Evolutionary conservation across 2,113 vertebrate species (phyloP).

Genomic region (Camelus bactrianus): DNA sequence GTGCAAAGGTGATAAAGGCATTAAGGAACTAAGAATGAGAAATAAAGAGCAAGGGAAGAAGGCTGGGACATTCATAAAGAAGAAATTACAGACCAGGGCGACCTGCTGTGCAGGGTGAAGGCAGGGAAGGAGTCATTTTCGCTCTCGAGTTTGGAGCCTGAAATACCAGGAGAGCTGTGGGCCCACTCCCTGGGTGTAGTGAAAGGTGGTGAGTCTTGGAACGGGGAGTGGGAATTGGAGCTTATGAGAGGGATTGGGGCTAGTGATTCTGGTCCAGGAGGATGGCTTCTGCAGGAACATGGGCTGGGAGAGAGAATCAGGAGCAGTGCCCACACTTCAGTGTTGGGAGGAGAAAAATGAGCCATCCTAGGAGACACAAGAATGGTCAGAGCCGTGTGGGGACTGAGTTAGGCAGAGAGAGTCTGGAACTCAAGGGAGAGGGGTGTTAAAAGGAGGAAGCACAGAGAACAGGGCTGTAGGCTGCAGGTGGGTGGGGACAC

Average conservation of each 20-base stretch:
- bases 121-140: neutral
- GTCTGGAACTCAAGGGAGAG: neutral
- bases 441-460: neutral
- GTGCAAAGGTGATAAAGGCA: slow-evolving; percentile 10
- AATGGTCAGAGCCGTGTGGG: too few relatives aligned
- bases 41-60: neutral
- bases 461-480: neutral
- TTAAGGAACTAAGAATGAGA: neutral
- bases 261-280: neutral
- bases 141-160: neutral
- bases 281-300: neutral
- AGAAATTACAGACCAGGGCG: neutral
- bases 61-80: neutral
- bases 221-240: neutral
- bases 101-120: neutral
- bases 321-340: neutral
- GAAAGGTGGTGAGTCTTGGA: neutral
- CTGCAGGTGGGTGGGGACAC: neutral
- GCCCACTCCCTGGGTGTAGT: neutral
- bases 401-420: neutral
- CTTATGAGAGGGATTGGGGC: neutral
- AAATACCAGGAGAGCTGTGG: neutral
- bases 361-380: neutral
- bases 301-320: neutral
- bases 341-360: neutral